Evolutionary conservation across 2,113 vertebrate genomes (phyloP).

Genomic region (Datnioides undecimradiatus): DNA sequence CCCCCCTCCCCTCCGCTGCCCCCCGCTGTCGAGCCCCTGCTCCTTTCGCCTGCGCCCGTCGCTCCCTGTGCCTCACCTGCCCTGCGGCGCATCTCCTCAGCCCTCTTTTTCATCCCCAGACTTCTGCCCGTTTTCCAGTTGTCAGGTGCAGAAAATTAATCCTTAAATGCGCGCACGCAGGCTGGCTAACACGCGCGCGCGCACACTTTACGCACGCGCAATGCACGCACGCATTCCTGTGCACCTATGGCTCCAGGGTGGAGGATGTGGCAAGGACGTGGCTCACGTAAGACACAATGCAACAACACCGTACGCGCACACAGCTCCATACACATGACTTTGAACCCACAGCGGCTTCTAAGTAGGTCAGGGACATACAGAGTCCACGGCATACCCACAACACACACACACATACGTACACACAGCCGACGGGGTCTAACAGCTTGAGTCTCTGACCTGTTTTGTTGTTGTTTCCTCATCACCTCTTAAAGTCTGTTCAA

Average conservation of each 20-base stretch:
- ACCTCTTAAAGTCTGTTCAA: too few species aligned
- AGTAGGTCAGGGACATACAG: slow-evolving; percentile 1
- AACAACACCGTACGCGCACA: neutral
- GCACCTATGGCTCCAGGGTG: neutral
- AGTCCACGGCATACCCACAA: neutral
- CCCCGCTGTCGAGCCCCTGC: neutral
- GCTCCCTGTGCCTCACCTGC: slow-evolving; percentile 34
- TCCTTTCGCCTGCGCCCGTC: neutral
- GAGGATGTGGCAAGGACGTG: slow-evolving; percentile 18
- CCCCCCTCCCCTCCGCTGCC: too few species aligned
- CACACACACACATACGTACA: neutral
- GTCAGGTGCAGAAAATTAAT: slow-evolving; percentile 27
- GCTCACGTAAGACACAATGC: neutral
- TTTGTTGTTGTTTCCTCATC: too few species aligned
- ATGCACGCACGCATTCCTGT: slow-evolving; percentile 5
- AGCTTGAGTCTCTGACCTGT: too few species aligned
- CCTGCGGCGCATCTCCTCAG: slow-evolving; percentile 1
- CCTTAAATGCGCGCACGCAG: slow-evolving; percentile 19
- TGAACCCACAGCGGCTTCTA: neutral
- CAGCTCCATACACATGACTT: slow-evolving; percentile 12
- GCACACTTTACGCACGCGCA: neutral
- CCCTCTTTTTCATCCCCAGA: slow-evolving; percentile 6
- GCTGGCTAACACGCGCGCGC: neutral
- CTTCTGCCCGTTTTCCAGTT: slow-evolving; percentile 15
- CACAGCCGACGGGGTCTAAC: too few species aligned